Base-by-base conservation (phyloP, 2,797 vertebrate genomes). In the Anniella stebbinsi region DNA sequence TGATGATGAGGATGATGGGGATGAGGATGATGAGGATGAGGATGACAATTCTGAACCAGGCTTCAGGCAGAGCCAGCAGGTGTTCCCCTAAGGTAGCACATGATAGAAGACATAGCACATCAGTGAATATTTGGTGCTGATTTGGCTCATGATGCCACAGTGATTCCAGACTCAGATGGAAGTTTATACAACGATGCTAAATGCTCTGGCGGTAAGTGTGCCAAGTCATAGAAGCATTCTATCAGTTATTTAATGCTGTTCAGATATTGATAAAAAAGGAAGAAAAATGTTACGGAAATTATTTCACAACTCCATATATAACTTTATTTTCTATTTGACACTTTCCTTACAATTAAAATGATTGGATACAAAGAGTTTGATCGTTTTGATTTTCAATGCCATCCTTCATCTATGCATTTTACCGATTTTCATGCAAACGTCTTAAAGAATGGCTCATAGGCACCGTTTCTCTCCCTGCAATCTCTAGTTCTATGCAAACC, bases 391-490 rank as follows among this genome's bases (percentile, higher is more conserved):
- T 57, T 67, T 87, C 70, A 28, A 18, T 33, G 21, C 45, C 69
- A 25, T 21, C n/a, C 45, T 67, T 87, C 63, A 83, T 77, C 60
- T 45, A 45, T 57, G 70, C 72, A 18, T 87, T 90, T 82, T 45
- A 9, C 28, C 41, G 9, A 83, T 69, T 87, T 69, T 36, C 38
- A 45, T 60, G 60, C 80, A 84, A 60, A 72, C 63, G 30, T 48
- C 54, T 70, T 48, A 84, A 88, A 72, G 4, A 78, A 45, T 23
- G 66, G 60, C 36, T 83, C 36, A 18, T 87, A 45, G 72, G 72
- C 15, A 77, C 33, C 2, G 13, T 30, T 33, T 77, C 51, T 30
- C 51, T 33, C 45, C 12, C 38, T 30, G n/a, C 63, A 63, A 4
- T 84, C 45, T 84, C 28, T 33, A 28, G 48, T 87, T 72, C 38